Conservation (phyloP, 2,888 invertebrate species). For the Xestoiulus laeticollis region DNA sequence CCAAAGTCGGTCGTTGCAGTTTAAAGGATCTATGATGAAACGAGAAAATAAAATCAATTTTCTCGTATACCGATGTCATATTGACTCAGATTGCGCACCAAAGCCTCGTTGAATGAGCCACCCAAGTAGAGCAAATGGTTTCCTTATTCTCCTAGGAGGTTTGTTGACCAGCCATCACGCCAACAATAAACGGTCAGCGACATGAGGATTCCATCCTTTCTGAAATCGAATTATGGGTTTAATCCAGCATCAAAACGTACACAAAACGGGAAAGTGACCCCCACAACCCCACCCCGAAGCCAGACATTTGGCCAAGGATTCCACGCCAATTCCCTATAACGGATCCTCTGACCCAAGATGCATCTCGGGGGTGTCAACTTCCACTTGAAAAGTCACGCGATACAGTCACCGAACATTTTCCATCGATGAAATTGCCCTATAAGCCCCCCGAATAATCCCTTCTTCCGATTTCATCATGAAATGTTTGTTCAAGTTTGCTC, state of each 20-base stretch:
- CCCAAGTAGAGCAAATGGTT: slow-evolving; percentile 33
- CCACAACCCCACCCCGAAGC: background rate
- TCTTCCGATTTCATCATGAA: slow-evolving; percentile 23
- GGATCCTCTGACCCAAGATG: background rate
- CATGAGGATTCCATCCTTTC: slow-evolving; percentile 8
- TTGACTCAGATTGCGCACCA: background rate
- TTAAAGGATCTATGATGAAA: slow-evolving; percentile 13
- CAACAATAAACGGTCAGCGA: slow-evolving; percentile 15
- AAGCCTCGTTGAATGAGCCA: background rate
- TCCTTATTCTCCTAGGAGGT: slow-evolving; percentile 33
- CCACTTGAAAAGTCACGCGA: background rate
- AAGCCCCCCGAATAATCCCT: slow-evolving; percentile 16
- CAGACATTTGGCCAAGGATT: background rate
- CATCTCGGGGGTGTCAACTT: background rate
- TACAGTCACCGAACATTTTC: background rate
- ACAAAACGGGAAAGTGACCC: background rate
- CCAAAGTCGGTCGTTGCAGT: slow-evolving; percentile 17
- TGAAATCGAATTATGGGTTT: slow-evolving; percentile 23
- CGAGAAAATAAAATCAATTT: slow-evolving; percentile 17
- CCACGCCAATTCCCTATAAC: background rate
- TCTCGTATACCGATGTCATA: background rate
- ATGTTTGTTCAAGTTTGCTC: slow-evolving; percentile 1
- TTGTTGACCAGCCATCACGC: slow-evolving; percentile 21
- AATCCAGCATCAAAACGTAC: slow-evolving; percentile 27
- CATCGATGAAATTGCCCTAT: slow-evolving; percentile 5